A percentile compares a stretch with the other conserved stretches of the same genome.
These are phyloP conservation scores for Rhinoraja longicauda DNA, from an alignment of 2,797 vertebrate genomes.

Conservation along the genomic window DNA sequence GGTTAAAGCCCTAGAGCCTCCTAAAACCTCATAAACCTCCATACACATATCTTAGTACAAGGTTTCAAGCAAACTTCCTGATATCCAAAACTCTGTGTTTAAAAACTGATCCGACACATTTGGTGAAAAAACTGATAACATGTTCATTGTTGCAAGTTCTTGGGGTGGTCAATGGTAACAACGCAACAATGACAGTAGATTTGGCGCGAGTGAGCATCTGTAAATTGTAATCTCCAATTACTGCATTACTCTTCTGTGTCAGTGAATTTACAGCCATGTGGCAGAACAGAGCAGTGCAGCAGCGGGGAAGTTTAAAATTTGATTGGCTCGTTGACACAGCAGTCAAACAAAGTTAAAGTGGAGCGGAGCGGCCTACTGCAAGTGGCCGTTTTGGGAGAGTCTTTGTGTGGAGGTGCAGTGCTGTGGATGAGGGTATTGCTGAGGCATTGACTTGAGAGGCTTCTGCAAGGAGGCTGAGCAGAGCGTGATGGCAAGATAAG, in stretches of 20 bases:
- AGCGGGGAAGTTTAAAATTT: no score
- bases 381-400: no score
- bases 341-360: no score
- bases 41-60: neutral
- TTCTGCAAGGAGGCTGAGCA: no score
- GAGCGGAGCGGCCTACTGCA: no score
- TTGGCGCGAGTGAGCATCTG: neutral
- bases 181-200: neutral
- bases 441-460: no score
- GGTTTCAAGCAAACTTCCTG: neutral
- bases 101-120: neutral
- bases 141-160: neutral
- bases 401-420: no score
- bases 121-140: neutral
- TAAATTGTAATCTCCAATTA: neutral
- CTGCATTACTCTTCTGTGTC: neutral
- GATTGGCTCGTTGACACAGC: no score
- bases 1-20: neutral
- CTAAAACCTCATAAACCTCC: neutral
- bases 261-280: no score
- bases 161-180: neutral
- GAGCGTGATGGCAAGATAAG: no score
- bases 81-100: neutral
- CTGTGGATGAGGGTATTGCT: no score
- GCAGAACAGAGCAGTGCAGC: no score